Percentiles rank a stretch among this genome's conserved stretches.
phyloP scores from a whole-genome alignment of 1,140 invertebrate species.

The Drosophila kohkoa region DNA sequence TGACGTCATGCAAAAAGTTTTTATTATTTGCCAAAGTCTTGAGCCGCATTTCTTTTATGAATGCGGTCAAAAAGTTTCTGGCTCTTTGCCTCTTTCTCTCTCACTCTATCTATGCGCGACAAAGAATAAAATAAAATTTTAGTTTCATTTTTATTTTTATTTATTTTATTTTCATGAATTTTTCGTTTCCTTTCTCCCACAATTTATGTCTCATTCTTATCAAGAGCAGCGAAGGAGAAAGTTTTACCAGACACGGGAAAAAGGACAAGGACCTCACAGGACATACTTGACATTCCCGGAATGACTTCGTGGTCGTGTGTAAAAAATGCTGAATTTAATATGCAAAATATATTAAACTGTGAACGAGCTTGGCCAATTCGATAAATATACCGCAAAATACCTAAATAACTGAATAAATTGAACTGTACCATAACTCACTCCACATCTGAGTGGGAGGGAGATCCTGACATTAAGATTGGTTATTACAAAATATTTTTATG shows the following conservation, averaged over 20 bases:
- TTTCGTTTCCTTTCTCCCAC: conserved; percentile 54
- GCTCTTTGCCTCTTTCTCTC: not conserved
- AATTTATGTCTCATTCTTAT: conserved; percentile 73
- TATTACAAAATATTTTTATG: conserved; percentile 25
- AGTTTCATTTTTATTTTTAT: conserved; percentile 62
- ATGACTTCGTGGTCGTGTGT: conserved; percentile 43
- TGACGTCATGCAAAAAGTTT: conserved; percentile 37
- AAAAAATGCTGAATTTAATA: conserved; percentile 66
- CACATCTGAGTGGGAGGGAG: not conserved
- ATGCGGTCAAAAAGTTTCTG: conserved; percentile 42
- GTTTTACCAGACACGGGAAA: conserved; percentile 32
- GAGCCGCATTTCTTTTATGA: conserved; percentile 44
- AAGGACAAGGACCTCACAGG: conserved; percentile 37
- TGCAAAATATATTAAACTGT: conserved; percentile 71
- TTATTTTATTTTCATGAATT: conserved; percentile 32
- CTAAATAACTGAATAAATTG: conserved; percentile 27
- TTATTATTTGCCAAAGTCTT: conserved; percentile 65
- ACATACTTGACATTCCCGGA: conserved; percentile 59
- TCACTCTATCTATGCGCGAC: conserved; percentile 7
- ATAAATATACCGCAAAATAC: conserved; percentile 5
- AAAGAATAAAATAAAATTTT: conserved; percentile 56
- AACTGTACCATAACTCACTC: not conserved
- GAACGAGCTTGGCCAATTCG: not conserved
- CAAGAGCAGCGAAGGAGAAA: conserved; percentile 38
- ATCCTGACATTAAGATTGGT: conserved; percentile 8